Evolutionary conservation across 1,140 invertebrate genomes (phyloP).

Genomic region (Drosophila erecta): DNA sequence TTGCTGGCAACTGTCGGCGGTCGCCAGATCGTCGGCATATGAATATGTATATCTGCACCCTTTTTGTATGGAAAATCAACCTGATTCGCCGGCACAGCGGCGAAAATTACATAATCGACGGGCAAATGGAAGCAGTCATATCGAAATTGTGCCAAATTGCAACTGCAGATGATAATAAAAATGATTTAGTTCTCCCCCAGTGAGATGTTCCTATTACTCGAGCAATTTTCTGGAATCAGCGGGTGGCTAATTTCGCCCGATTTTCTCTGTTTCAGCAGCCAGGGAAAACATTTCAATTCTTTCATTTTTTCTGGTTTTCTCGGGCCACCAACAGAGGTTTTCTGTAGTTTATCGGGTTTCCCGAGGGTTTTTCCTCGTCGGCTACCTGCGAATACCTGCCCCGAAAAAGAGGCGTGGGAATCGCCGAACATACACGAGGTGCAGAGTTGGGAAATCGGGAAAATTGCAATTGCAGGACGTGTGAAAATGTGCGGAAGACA

Average conservation of each 20-base stretch:
- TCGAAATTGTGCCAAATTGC: conserved; percentile 67
- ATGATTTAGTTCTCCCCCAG: conserved; percentile 43
- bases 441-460: conserved; percentile 12
- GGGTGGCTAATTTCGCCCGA: conserved; percentile 70
- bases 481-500: conserved; percentile 73
- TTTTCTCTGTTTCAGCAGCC: conserved; percentile 42
- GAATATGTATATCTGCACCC: neutral
- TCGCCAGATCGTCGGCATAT: conserved; percentile 38
- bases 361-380: conserved; percentile 16
- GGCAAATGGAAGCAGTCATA: conserved; percentile 20
- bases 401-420: conserved; percentile 61
- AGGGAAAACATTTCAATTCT: conserved; percentile 18
- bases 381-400: conserved; percentile 53
- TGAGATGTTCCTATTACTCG: conserved; percentile 34
- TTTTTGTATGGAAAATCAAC: conserved; percentile 29
- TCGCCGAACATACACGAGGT: conserved; percentile 10
- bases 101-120: conserved; percentile 48
- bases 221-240: conserved; percentile 44
- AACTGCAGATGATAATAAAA: conserved; percentile 34
- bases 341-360: conserved; percentile 48
- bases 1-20: conserved; percentile 46
- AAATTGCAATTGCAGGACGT: conserved; percentile 73
- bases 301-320: conserved; percentile 10
- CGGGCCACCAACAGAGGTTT: conserved; percentile 65
- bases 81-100: conserved; percentile 38